phyloP scores from a whole-genome alignment of 2,113 vertebrate genomes.

The Nipponia nippon region DNA sequence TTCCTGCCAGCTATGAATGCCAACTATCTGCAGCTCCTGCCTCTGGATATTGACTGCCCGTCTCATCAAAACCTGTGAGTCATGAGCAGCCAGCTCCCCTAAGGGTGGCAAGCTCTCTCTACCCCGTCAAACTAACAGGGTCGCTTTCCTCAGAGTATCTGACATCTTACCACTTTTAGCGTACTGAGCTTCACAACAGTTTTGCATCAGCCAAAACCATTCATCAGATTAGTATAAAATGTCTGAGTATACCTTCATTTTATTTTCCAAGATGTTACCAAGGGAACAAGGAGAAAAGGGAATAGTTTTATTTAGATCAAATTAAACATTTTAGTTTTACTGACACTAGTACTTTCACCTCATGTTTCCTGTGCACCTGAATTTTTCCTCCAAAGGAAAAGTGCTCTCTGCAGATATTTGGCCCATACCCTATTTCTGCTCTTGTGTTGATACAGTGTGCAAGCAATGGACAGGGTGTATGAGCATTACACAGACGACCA shows the following conservation, averaged over 20 bases:
- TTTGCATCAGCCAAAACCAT: not conserved
- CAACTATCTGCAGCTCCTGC: not conserved
- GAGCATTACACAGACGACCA: not conserved
- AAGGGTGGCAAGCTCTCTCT: not conserved
- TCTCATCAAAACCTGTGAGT: constrained; percentile 21
- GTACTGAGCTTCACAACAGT: not conserved
- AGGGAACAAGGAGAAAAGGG: not conserved
- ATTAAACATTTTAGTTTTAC: not conserved
- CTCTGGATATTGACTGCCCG: not conserved
- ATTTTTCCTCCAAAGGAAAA: not conserved
- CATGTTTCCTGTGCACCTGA: not conserved
- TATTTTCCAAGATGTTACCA: not conserved
- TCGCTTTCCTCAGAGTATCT: not conserved
- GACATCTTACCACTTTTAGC: not conserved
- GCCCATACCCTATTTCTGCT: no score
- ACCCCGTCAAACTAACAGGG: not conserved
- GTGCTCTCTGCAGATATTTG: not conserved
- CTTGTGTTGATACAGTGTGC: not conserved
- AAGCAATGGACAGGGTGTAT: not conserved
- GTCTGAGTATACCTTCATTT: not conserved
- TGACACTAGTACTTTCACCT: not conserved
- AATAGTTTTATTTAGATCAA: not conserved
- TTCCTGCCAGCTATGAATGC: not conserved
- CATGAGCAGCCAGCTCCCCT: not conserved
- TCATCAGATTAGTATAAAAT: not conserved